Percentiles rank a stretch among this genome's conserved stretches.
These are phyloP conservation scores for Stichodactyla helianthus DNA, from an alignment of 64 coral and sea anemone species.

Conservation along the genomic window DNA sequence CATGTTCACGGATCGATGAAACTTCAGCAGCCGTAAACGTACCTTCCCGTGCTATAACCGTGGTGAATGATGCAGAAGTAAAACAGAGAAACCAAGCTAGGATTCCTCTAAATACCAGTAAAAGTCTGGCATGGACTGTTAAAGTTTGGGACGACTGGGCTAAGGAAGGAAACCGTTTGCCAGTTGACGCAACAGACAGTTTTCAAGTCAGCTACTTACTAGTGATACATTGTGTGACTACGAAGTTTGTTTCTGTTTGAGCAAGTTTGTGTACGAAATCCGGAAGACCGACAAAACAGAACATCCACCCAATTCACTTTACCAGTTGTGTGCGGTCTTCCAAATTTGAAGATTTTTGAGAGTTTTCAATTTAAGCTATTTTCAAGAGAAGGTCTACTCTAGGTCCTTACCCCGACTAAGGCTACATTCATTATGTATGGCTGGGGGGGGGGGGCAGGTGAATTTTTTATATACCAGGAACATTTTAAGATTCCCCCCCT, in stretches of 20 bases:
- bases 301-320: constrained; percentile 1
- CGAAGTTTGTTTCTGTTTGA: no score
- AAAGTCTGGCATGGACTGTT: background rate
- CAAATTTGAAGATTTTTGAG: no score
- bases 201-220: constrained; percentile 1
- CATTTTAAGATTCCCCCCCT: no score
- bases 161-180: constrained; percentile 14
- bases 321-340: constrained; percentile 1
- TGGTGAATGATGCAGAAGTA: constrained; percentile 12
- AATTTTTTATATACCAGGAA: no score
- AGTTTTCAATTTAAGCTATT: no score
- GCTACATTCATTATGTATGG: no score
- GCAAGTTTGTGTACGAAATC: no score
- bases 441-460: no score
- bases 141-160: background rate
- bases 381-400: no score
- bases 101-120: constrained; percentile 1
- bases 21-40: background rate
- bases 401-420: no score
- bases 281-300: background rate
- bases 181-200: background rate
- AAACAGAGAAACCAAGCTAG: background rate
- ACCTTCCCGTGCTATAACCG: background rate
- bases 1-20: background rate
- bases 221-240: background rate